Evolutionary conservation across 2,113 vertebrate species (phyloP), one percentile per base, ranked within the genome.

Genomic region (Dicaeum eximium): DNA sequence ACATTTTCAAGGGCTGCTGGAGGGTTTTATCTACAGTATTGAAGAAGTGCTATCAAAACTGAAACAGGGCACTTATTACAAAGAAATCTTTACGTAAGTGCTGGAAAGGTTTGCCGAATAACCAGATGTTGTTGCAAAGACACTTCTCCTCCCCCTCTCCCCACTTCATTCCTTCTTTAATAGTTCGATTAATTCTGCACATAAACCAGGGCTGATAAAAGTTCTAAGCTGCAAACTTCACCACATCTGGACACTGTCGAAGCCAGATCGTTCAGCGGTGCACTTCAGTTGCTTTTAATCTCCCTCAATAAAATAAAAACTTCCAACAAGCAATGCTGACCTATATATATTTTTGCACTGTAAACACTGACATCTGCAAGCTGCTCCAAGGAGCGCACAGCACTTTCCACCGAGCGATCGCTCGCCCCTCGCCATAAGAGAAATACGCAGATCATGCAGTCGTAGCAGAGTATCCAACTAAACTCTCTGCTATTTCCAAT

Each of bases 81-180:
- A 95, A 96, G 94, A 94, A 91, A 90, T 88, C 86, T 97, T 95
- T 96, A 93, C 83, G 67, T 92, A 92, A 96, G 82, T 21, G 78
- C 84, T 96, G 93, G 88, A 88, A 95, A 94, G 86, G 58, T 85
- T 85, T 95, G 79, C 83, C 0, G 86, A 95, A 91, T 88, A 91
- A 88, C 96, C 92, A 96, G 92, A 97, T 96, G 95, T 93, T 91
- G 92, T 74, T 94, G 82, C 92, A 96, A 81, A 93, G 90, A 90
- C 53, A 27, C 50, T 93, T 93, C 92, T 95, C 90, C 93, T 90
- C 95, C 93, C 96, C 85, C 90, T 75, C 86, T 95, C 72, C 57
- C 88, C 17, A 54, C 11, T 94, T 83, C 86, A 95, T 95, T 66
- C 88, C 72, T 83, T 51, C 83, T 93, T 95, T 91, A 92, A 91